Base-by-base conservation (phyloP, 2,113 vertebrate species). In the Ophiodon elongatus region DNA sequence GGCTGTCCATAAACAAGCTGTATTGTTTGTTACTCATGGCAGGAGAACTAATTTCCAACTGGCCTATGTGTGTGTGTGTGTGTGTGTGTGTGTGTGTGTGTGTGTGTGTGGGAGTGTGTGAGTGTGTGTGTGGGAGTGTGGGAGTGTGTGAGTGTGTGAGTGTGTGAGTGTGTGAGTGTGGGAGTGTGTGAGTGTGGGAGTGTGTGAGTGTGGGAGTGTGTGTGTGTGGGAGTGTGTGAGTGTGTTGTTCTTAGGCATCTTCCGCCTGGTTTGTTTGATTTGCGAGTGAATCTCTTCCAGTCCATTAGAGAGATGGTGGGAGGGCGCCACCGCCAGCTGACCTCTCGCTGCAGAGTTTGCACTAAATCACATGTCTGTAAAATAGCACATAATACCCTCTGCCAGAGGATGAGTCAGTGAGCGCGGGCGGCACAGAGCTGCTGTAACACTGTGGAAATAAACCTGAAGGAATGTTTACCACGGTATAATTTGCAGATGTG, bases 261-360 rank as follows among this genome's bases (percentile, higher is more conserved):
- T 91, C 82, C 7, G 43, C 69, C 81, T 88, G 73, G 82, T 88
- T 88, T 88, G 91, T 87, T 88, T 92, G 88, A 91, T 89, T 92
- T 86, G 86, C 1, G 68, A 85, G 72, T 72, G 84, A 91, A 90
- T 91, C 75, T 87, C 74, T 91, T 92, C 85, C 85, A 85, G 82
- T 88, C 92, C 88, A 91, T 92, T 93, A 91, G 85, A 82, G 90
- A 73, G 72, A 62, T 17, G 83, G 75, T 73, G 63, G 67, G 73
- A 76, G 85, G 88, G 81, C 63, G 47, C 66, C 81, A 27, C 78
- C 50, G 62, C 85, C 79, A 76, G 77, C 79, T 83, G 93, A 94
- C 92, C 91, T 82, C 73, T 77, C 80, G 64, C 83, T 84, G 76
- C 79, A 73, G 65, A 86, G 60, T 57, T 64, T 67, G 41, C 69